Evolutionary conservation across 2,888 invertebrate species (phyloP).

Genomic region (Polyploca ridens): DNA sequence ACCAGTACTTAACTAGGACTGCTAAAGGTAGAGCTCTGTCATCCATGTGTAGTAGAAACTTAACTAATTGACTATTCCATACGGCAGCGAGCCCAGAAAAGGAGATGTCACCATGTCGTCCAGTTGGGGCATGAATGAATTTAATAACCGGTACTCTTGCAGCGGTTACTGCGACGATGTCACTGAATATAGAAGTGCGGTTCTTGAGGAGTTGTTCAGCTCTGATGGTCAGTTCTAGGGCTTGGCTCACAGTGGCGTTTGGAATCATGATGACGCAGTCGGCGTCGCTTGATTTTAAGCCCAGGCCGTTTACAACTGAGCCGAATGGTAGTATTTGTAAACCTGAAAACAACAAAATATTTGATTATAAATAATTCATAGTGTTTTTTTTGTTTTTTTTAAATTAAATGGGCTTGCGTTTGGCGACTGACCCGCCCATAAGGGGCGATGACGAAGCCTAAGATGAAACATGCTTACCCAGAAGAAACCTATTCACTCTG

Average conservation of each 20-base stretch:
- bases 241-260: background rate
- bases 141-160: background rate
- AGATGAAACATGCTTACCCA: no score
- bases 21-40: conserved; percentile 81
- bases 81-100: conserved; percentile 74
- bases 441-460: no score
- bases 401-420: no score
- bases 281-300: conserved; percentile 7
- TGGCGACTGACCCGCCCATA: no score
- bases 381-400: no score
- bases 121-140: background rate
- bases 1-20: conserved; percentile 88
- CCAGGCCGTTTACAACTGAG: background rate
- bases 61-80: conserved; percentile 79
- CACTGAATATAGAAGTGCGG: background rate
- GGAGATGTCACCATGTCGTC: background rate
- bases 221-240: background rate
- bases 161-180: background rate
- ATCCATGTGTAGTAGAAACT: conserved; percentile 81
- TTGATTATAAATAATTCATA: no score
- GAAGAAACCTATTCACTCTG: no score
- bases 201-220: background rate
- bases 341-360: background rate
- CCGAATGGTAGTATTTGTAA: conserved; percentile 3
- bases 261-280: background rate